Evolutionary conservation across 2,888 invertebrate species (phyloP).

Genomic region (Tetragnatha montana): DNA sequence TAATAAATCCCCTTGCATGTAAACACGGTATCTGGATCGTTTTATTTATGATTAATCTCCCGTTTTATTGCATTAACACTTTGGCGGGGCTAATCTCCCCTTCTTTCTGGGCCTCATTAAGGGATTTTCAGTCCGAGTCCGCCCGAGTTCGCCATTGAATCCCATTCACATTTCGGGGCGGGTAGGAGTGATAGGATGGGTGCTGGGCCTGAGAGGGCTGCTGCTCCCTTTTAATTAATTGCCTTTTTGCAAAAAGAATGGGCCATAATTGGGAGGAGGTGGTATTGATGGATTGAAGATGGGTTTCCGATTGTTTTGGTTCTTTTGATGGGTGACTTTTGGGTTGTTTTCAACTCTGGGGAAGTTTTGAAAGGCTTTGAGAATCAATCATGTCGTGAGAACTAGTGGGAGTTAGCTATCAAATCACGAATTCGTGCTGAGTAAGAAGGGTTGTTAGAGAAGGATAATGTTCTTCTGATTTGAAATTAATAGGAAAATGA

Average conservation of each 20-base stretch:
- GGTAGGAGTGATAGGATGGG: background rate
- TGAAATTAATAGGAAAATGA: no score
- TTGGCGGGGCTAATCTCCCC: conserved; percentile 30
- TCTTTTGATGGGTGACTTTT: no score
- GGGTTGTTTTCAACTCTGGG: background rate
- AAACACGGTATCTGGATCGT: conserved; percentile 52
- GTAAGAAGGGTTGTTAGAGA: no score
- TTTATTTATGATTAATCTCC: conserved; percentile 62
- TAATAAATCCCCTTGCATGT: conserved; percentile 59
- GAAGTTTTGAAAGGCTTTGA: background rate
- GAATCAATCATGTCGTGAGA: background rate
- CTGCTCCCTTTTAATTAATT: conserved; percentile 52
- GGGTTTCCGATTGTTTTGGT: conserved; percentile 24
- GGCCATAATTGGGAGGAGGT: conserved; percentile 39
- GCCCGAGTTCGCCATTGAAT: no score
- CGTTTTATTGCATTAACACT: conserved; percentile 61
- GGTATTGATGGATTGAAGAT: background rate
- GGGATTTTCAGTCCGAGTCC: background rate
- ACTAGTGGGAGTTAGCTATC: background rate
- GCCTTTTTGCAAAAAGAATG: conserved; percentile 52
- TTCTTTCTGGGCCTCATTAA: background rate
- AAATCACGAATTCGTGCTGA: no score
- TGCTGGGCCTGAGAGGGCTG: background rate
- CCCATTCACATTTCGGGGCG: no score
- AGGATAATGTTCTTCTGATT: no score